A percentile compares a stretch with the other conserved stretches of the same genome.
Evolutionary conservation across 2,888 invertebrate genomes (phyloP).

Genomic region (Liodrosophila aerea): DNA sequence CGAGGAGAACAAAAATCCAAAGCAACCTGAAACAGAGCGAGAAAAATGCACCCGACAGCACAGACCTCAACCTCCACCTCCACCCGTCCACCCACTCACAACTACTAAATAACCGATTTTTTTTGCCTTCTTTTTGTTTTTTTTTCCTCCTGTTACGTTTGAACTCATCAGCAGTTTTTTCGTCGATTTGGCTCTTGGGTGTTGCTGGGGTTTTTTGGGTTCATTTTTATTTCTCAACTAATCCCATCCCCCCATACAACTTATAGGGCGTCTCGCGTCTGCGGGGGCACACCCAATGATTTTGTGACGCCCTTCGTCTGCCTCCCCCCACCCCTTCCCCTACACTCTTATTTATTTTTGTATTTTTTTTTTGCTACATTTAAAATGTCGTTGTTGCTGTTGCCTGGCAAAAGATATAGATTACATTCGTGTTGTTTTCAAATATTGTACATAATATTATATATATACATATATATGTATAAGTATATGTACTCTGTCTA

Average conservation of each 20-base stretch:
- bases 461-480: slow-evolving; percentile 28
- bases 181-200: slow-evolving; percentile 40
- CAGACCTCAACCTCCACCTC: slow-evolving; percentile 12
- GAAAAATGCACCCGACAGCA: slow-evolving; percentile 34
- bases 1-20: background rate
- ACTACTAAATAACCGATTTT: slow-evolving; percentile 59
- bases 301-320: slow-evolving; percentile 56
- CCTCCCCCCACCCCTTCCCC: slow-evolving; percentile 13
- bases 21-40: slow-evolving; percentile 41
- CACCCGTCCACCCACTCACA: slow-evolving; percentile 24
- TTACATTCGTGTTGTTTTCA: slow-evolving; percentile 68
- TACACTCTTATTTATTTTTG: slow-evolving; percentile 18
- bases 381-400: slow-evolving; percentile 35
- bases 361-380: slow-evolving; percentile 25
- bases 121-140: slow-evolving; percentile 20
- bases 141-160: slow-evolving; percentile 48
- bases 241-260: slow-evolving; percentile 52
- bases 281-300: slow-evolving; percentile 66
- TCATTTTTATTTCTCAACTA: slow-evolving; percentile 74
- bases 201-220: slow-evolving; percentile 43
- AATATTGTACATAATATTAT: slow-evolving; percentile 34
- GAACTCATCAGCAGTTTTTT: slow-evolving; percentile 72
- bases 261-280: slow-evolving; percentile 26
- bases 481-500: slow-evolving; percentile 5
- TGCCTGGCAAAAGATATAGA: slow-evolving; percentile 63